These are phyloP conservation scores for Theretra japonica DNA, from an alignment of 2,888 invertebrate genomes.

Conservation along the genomic window DNA sequence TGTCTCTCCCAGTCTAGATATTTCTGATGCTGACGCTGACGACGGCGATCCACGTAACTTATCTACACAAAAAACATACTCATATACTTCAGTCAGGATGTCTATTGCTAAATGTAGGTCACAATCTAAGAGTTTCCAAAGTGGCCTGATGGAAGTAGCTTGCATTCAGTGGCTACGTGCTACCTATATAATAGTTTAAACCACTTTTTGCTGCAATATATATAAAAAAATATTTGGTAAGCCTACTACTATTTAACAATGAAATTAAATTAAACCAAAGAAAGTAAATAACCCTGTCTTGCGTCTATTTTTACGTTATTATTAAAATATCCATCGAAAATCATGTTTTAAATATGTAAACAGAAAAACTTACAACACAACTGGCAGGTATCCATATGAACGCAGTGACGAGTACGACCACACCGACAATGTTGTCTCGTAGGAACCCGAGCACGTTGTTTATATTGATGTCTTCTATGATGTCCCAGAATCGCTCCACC, in stretches of 20 bases:
- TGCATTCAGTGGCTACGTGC: too few species aligned
- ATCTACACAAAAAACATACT: conserved; percentile 67
- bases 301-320: too few species aligned
- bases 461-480: conserved; percentile 98
- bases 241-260: too few species aligned
- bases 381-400: conserved; percentile 97
- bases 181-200: too few species aligned
- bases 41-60: conserved; percentile 92
- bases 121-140: too few species aligned
- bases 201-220: too few species aligned
- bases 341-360: background rate
- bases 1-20: conserved; percentile 88
- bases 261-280: too few species aligned
- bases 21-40: conserved; percentile 89
- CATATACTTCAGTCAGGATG: too few species aligned
- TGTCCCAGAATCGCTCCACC: conserved; percentile 98
- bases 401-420: conserved; percentile 95
- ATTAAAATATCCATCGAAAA: background rate
- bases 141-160: too few species aligned
- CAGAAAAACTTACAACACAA: conserved; percentile 85
- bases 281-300: too few species aligned
- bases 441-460: conserved; percentile 95
- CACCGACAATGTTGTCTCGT: conserved; percentile 96
- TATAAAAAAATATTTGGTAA: too few species aligned
- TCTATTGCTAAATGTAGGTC: too few species aligned